A percentile compares a stretch with the other conserved stretches of the same genome.
These are phyloP conservation scores for Himalopsyche kuldschensis DNA, from an alignment of 2,888 invertebrate species.

Conservation along the genomic window DNA sequence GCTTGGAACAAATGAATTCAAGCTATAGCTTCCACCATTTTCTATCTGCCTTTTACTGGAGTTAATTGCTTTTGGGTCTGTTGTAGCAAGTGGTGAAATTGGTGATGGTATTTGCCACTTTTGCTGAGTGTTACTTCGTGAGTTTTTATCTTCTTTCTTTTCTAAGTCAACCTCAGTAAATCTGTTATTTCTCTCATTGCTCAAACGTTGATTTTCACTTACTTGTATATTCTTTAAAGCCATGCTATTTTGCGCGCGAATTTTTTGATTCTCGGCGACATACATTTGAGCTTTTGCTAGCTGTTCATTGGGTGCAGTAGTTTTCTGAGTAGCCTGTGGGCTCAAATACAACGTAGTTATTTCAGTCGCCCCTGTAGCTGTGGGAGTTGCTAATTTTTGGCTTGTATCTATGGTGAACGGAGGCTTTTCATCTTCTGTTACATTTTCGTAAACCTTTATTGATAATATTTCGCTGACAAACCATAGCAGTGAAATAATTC, in stretches of 20 bases:
- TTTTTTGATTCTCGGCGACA: slow-evolving; percentile 26
- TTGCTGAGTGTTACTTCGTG: slow-evolving; percentile 23
- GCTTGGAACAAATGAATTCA: slow-evolving; percentile 31
- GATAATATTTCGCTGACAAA: slow-evolving; percentile 30
- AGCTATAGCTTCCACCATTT: background rate
- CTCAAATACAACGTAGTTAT: background rate
- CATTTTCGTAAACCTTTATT: slow-evolving; percentile 30
- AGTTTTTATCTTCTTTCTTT: slow-evolving; percentile 1
- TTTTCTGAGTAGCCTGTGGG: background rate
- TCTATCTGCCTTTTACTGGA: slow-evolving; percentile 36
- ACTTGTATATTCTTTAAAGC: background rate
- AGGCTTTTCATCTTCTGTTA: slow-evolving; percentile 13
- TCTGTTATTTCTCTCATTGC: background rate
- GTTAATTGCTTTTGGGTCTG: slow-evolving; percentile 31
- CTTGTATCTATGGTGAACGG: slow-evolving; percentile 4
- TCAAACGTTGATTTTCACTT: background rate
- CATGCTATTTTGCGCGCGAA: slow-evolving; percentile 9
- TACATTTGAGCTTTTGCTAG: slow-evolving; percentile 24
- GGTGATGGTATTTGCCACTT: slow-evolving; percentile 37
- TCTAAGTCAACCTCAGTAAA: background rate
- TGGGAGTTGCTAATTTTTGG: background rate
- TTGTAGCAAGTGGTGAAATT: slow-evolving; percentile 17
- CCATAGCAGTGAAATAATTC: slow-evolving; percentile 30
- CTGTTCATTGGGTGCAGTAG: slow-evolving; percentile 12
- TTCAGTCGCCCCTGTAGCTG: slow-evolving; percentile 11